These are phyloP conservation scores for Dicrurus megarhynchus DNA, from an alignment of 2,113 vertebrate genomes.

Conservation along the genomic window DNA sequence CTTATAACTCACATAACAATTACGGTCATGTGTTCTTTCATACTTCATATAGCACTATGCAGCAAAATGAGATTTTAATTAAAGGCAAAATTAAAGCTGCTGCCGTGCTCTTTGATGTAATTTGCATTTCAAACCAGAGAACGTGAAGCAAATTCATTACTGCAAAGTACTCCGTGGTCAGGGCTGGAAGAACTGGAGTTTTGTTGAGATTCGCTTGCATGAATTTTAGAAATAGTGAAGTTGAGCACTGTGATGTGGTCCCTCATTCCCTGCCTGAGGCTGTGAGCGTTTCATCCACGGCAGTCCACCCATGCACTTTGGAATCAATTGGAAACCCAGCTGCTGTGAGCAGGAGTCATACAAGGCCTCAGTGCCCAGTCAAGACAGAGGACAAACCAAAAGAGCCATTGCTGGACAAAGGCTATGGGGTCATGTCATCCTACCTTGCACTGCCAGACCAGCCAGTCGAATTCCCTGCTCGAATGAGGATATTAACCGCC, in stretches of 20 bases:
- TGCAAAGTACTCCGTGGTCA: background rate
- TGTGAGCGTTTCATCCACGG: background rate
- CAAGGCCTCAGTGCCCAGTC: background rate
- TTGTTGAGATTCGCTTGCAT: background rate
- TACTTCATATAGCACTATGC: background rate
- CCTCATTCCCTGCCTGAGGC: background rate
- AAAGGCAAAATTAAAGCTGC: conserved; percentile 48
- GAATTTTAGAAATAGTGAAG: background rate
- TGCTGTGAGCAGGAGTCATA: background rate
- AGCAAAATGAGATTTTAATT: conserved; percentile 49
- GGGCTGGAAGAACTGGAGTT: background rate
- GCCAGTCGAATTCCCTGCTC: conserved; percentile 92
- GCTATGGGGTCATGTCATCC: background rate
- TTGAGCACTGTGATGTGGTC: background rate
- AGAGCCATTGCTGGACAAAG: background rate
- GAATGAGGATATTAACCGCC: conserved; percentile 81
- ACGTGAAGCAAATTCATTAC: conserved; percentile 48
- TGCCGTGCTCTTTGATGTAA: conserved; percentile 42
- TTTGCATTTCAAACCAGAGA: conserved; percentile 41
- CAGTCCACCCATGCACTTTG: background rate
- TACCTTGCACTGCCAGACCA: conserved; percentile 94
- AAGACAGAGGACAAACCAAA: background rate
- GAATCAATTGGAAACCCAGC: background rate
- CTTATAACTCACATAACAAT: conserved; percentile 5
- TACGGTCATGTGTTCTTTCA: background rate